A percentile compares a stretch with the other conserved stretches of the same genome.
These are phyloP conservation scores for Macquaria ambigua DNA, from an alignment of 2,113 vertebrate genomes.

Conservation along the genomic window DNA sequence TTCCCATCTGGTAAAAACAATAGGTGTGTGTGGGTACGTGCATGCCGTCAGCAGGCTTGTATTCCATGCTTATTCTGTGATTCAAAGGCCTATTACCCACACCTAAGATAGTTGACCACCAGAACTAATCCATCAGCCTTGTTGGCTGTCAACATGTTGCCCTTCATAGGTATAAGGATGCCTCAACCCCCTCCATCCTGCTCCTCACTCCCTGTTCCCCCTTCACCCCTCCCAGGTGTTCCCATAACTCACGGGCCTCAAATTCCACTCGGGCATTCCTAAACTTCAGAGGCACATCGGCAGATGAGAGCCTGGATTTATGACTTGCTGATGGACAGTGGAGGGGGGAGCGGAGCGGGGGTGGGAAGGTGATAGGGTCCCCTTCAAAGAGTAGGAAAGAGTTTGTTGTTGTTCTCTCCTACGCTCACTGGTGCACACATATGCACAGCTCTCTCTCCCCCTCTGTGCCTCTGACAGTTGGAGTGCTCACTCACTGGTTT, in stretches of 20 bases:
- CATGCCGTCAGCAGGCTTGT: conserved; percentile 24
- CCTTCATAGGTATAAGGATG: conserved; percentile 64
- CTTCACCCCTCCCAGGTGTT: conserved; percentile 75
- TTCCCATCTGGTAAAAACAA: conserved; percentile 39
- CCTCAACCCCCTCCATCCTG: background rate
- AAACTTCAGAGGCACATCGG: conserved; percentile 78
- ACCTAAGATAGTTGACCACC: conserved; percentile 48
- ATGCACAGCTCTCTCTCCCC: conserved; percentile 24
- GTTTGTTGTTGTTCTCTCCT: conserved; percentile 72
- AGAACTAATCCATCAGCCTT: conserved; percentile 67
- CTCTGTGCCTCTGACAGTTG: conserved; percentile 67
- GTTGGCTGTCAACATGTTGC: conserved; percentile 71
- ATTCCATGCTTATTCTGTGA: conserved; percentile 50
- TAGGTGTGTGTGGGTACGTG: conserved; percentile 19
- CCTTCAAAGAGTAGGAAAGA: conserved; percentile 81
- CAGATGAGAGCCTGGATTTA: conserved; percentile 78
- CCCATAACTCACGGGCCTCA: conserved; percentile 79
- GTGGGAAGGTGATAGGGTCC: conserved; percentile 49
- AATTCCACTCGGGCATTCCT: conserved; percentile 78
- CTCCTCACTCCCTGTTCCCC: background rate
- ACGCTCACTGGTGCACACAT: conserved; percentile 34
- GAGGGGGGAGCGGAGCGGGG: conserved; percentile 9
- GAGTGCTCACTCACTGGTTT: conserved; percentile 35
- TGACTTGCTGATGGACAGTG: conserved; percentile 73
- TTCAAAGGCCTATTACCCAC: conserved; percentile 54